Conservation (phyloP, 2,113 vertebrate species). For the Gymnogyps californianus region DNA sequence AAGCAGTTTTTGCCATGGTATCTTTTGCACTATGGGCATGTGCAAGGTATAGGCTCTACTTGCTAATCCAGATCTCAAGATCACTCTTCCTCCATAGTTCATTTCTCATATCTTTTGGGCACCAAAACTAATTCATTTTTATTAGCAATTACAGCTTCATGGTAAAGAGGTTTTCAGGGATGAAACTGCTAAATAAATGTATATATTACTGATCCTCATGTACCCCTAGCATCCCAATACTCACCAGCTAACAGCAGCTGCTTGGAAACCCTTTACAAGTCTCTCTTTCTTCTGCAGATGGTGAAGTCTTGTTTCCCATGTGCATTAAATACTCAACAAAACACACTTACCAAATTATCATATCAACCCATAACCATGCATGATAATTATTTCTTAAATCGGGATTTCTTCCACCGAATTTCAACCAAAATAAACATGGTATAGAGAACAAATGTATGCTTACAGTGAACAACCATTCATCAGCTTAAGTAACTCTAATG, state of each 20-base stretch:
- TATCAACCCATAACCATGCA: not conserved
- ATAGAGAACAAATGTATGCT: slow-evolving; percentile 9
- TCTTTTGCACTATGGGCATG: not conserved
- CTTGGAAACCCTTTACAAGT: not conserved
- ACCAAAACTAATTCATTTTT: not conserved
- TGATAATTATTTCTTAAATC: slow-evolving; percentile 31
- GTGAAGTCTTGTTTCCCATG: not conserved
- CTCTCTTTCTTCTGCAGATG: not conserved
- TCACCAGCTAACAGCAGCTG: not conserved
- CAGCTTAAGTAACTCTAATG: slow-evolving; percentile 58
- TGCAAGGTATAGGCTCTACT: not conserved
- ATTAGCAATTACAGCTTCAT: not conserved
- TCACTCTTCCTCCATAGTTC: not conserved
- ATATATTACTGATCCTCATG: not conserved
- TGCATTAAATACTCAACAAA: not conserved
- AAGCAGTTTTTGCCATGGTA: not conserved
- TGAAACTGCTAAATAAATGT: not conserved
- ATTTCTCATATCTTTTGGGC: not conserved
- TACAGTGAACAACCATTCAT: slow-evolving; percentile 36
- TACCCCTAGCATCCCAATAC: not conserved
- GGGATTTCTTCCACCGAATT: not conserved
- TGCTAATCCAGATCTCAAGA: not conserved
- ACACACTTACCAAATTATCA: slow-evolving; percentile 4
- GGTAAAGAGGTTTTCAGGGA: not conserved
- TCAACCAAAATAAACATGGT: slow-evolving; percentile 31